These are phyloP conservation scores for Zaprionus vittiger DNA, from an alignment of 1,140 invertebrate genomes.

Conservation along the genomic window DNA sequence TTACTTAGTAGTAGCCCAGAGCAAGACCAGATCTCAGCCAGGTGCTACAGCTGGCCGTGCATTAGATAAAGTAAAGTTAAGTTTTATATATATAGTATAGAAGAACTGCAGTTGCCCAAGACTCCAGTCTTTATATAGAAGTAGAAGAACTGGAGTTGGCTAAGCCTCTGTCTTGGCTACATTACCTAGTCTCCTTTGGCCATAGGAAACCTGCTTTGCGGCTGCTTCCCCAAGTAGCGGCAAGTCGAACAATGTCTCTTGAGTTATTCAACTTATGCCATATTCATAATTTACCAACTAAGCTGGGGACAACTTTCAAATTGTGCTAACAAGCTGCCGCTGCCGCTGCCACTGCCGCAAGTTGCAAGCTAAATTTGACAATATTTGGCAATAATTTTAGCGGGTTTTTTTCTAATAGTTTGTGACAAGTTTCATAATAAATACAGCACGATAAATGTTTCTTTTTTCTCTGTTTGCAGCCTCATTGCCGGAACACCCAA, in stretches of 20 bases:
- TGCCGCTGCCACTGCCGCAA: conserved; percentile 1
- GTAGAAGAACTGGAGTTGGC: background rate
- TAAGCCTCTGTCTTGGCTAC: background rate
- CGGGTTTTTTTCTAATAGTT: conserved; percentile 32
- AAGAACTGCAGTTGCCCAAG: too few relatives aligned
- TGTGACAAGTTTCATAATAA: conserved; percentile 51
- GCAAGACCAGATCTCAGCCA: background rate
- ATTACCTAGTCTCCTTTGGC: background rate
- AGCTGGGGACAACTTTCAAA: conserved; percentile 63
- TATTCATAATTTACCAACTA: conserved; percentile 47
- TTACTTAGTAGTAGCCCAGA: conserved; percentile 36
- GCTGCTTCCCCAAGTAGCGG: background rate
- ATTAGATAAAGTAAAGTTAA: conserved; percentile 21
- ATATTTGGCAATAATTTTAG: conserved; percentile 66
- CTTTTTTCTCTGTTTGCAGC: conserved; percentile 24
- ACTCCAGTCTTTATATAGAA: too few relatives aligned
- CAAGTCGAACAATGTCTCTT: conserved; percentile 39
- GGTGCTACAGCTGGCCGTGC: conserved; percentile 12
- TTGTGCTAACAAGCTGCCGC: conserved; percentile 52
- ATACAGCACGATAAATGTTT: conserved; percentile 26
- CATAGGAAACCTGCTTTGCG: conserved; percentile 14
- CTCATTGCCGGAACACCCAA: conserved; percentile 37
- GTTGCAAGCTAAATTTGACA: conserved; percentile 65
- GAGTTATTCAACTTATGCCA: conserved; percentile 19
- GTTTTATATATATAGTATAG: conserved; percentile 15